Evolutionary conservation across 1,140 invertebrate genomes (phyloP).

Genomic region (Condylostylus longicornis): DNA sequence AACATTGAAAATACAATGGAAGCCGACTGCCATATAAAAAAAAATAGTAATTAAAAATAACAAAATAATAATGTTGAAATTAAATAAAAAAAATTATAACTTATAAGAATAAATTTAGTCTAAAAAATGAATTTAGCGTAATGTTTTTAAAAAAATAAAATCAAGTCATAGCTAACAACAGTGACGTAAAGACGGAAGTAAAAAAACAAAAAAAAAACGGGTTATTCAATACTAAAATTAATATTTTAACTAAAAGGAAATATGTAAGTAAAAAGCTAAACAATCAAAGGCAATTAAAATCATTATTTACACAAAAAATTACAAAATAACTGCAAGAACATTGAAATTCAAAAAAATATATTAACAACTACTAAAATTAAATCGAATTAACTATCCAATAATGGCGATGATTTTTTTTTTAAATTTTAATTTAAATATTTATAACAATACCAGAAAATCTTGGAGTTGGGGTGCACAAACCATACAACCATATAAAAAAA

Average conservation of each 20-base stretch:
- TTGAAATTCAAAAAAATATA: conserved; percentile 1
- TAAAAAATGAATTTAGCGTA: no score
- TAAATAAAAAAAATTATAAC: no score
- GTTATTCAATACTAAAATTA: background rate
- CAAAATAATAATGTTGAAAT: conserved; percentile 3
- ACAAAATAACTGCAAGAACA: conserved; percentile 4
- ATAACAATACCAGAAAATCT: no score
- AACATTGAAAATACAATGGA: conserved; percentile 2
- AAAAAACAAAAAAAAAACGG: no score
- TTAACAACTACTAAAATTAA: background rate
- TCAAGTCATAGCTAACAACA: no score
- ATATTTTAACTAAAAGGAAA: background rate
- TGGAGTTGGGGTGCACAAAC: conserved; percentile 23
- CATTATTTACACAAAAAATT: conserved; percentile 7
- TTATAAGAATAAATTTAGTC: no score
- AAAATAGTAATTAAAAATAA: conserved; percentile 3
- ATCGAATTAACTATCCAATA: background rate
- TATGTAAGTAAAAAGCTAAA: conserved; percentile 3
- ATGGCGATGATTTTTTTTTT: no score
- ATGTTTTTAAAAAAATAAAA: no score
- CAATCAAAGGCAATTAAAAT: conserved; percentile 11
- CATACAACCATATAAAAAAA: no score
- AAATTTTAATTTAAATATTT: no score
- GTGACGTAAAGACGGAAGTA: no score
- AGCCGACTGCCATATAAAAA: conserved; percentile 2